phyloP scores from a whole-genome alignment of 2,113 vertebrate species.

The Pseudopipra pipra region DNA sequence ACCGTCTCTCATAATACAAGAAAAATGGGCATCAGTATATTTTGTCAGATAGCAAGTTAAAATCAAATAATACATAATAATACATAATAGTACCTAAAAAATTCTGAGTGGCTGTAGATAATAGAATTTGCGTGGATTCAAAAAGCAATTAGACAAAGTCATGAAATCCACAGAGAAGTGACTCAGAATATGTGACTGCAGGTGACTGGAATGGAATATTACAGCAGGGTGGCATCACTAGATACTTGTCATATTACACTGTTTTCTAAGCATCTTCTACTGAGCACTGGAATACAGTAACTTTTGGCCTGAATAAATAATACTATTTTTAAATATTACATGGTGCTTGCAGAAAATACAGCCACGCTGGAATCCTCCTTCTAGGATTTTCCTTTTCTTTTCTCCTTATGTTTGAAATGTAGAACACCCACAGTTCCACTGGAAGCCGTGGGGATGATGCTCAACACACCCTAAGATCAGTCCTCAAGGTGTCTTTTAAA shows the following conservation, averaged over 20 bases:
- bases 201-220: background rate
- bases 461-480: background rate
- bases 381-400: background rate
- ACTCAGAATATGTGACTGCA: background rate
- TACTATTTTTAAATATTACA: background rate
- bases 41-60: constrained; percentile 40
- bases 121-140: constrained; percentile 21
- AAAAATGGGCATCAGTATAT: constrained; percentile 21
- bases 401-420: background rate
- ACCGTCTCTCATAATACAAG: background rate
- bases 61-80: constrained; percentile 33
- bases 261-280: background rate
- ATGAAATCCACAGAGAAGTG: background rate
- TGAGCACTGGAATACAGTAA: background rate
- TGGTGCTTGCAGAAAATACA: background rate
- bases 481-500: background rate
- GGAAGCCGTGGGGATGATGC: background rate
- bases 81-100: constrained; percentile 14
- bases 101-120: background rate
- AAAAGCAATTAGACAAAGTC: constrained; percentile 7
- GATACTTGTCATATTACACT: background rate
- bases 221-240: background rate
- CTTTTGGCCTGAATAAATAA: background rate
- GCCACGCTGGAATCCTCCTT: background rate
- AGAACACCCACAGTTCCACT: background rate